Base-by-base conservation (phyloP, 2,797 vertebrate species). In the Oreochromis grahami region DNA sequence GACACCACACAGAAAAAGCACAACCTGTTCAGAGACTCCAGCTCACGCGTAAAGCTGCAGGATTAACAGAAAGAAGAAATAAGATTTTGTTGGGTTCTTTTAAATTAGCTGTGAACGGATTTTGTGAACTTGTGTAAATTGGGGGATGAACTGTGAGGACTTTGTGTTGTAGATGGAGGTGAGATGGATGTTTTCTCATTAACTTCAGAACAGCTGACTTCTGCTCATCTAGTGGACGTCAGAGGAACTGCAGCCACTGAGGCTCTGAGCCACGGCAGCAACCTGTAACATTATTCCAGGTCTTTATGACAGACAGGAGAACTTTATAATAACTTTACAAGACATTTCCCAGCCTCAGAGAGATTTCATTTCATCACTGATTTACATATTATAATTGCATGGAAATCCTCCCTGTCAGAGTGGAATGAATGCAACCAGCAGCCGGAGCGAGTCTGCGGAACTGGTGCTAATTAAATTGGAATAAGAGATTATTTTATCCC, bases 391-490 rank as follows among this genome's bases (percentile, higher is more conserved):
- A 2, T 87, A 65, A 84, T 48, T 26, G 4, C 9, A 50, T 43
- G 52, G 74, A 74, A 77, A 77, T 50, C 76, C 43, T 83, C 7
- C 77, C 80, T 63, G 80, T 81, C 80, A 70, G 52, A n/a, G 34
- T 43, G 6, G 14, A 41, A 32, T 2, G 14, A 78, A 38, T 48
- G 43, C 45, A 72, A 51, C 32, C 53, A 52, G 8, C 58, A 81
- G 36, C 29, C 77, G 53, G 14, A 81, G 68, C 36, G 19, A 9
- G 65, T 43, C 52, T n/a, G 38, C 48, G 74, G 26, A 70, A 76
- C 53, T n/a, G 65, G 19, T n/a, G 52, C n/a, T 86, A 78, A 85
- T 87, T 43, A 43, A 56, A 80, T 84, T 17, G 29, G 24, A 84
- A 78, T 11, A 79, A 55, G 80, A 79, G 21, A 77, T 43, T 13